Conservation (phyloP, 2,888 invertebrate genomes). For the Tenthredo distinguenda region DNA sequence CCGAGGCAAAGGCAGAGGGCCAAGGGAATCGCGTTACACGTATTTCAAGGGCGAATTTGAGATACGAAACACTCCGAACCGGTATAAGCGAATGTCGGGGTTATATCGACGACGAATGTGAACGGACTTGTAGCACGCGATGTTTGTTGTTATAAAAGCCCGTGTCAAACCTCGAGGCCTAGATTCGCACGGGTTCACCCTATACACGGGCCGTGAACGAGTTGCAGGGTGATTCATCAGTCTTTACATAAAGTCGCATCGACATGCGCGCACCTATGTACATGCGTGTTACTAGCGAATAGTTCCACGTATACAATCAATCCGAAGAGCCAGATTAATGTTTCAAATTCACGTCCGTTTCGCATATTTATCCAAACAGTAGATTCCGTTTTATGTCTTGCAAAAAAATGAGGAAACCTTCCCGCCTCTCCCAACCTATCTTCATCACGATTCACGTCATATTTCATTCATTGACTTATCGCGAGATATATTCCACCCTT, state of each 20-base stretch:
- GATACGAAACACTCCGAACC: constrained; percentile 16
- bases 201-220: neutral
- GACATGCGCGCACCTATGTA: neutral
- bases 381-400: neutral
- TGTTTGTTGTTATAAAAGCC: constrained; percentile 30
- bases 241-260: neutral
- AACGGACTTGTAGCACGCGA: constrained; percentile 27
- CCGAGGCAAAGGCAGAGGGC: too few relatives aligned
- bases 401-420: neutral
- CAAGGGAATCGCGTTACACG: neutral
- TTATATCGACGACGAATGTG: constrained; percentile 3
- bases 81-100: constrained; percentile 12
- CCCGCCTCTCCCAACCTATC: neutral
- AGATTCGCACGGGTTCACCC: neutral
- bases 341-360: constrained; percentile 21
- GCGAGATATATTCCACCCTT: neutral
- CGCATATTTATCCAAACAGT: neutral
- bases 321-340: constrained; percentile 11
- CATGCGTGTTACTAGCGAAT: neutral
- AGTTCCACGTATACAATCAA: neutral
- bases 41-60: neutral
- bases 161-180: neutral
- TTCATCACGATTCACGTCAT: neutral
- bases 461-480: neutral
- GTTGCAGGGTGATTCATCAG: neutral